Evolutionary conservation across 2,888 invertebrate genomes (phyloP).

Genomic region (Scrobipalpa atriplicella): DNA sequence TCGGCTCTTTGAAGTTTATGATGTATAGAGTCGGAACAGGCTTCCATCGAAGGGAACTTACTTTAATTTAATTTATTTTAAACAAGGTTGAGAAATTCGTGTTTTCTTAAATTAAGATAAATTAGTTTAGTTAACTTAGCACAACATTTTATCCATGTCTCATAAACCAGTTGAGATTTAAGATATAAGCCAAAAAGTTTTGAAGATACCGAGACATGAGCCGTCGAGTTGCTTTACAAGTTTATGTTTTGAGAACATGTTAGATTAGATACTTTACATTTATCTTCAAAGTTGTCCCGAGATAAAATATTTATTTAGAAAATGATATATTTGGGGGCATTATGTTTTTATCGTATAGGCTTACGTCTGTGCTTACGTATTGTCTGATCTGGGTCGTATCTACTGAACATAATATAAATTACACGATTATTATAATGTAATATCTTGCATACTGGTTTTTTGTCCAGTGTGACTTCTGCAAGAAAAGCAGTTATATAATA

Average conservation of each 20-base stretch:
- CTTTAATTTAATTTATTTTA: neutral
- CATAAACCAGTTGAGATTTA: neutral
- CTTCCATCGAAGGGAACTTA: neutral
- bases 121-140: neutral
- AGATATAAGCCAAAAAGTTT: neutral
- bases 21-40: neutral
- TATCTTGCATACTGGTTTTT: too few relatives aligned
- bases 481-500: too few relatives aligned
- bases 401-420: too few relatives aligned
- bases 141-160: neutral
- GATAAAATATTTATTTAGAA: too few relatives aligned
- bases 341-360: too few relatives aligned
- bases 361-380: too few relatives aligned
- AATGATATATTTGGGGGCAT: too few relatives aligned
- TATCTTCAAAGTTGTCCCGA: neutral
- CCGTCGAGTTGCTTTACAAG: neutral
- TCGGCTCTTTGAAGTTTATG: conserved; percentile 16
- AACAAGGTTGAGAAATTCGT: neutral
- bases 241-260: neutral
- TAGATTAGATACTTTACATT: neutral
- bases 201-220: neutral
- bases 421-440: too few relatives aligned
- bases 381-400: too few relatives aligned
- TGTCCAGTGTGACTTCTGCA: too few relatives aligned
- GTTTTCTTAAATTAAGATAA: neutral